phyloP scores from a whole-genome alignment of 2,797 vertebrate genomes.

The Graptemys geographica region DNA sequence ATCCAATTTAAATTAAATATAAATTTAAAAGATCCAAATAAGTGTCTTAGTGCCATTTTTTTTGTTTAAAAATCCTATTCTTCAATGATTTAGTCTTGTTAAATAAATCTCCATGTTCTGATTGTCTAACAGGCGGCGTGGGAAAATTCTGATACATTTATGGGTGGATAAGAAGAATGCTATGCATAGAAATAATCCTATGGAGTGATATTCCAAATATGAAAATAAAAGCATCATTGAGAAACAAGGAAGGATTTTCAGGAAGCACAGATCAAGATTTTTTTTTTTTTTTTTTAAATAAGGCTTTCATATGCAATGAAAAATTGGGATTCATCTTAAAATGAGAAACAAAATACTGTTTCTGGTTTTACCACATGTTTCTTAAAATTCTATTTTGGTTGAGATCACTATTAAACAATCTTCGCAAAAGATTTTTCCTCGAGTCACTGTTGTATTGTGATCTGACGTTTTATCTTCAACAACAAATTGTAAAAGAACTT shows the following conservation, averaged over 20 bases:
- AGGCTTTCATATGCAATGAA: background rate
- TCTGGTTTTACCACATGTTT: background rate
- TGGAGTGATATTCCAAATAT: background rate
- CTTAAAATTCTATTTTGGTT: background rate
- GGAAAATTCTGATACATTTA: background rate
- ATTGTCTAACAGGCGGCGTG: background rate
- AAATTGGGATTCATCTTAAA: conserved; percentile 26
- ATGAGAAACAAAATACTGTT: background rate
- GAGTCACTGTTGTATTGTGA: conserved; percentile 11
- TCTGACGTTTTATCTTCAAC: conserved; percentile 19
- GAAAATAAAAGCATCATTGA: background rate
- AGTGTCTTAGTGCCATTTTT: background rate
- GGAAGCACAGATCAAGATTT: rapidly evolving
- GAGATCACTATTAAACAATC: background rate
- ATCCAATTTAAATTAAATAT: background rate
- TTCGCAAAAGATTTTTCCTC: background rate
- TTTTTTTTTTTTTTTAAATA: background rate
- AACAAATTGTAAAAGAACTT: conserved; percentile 38
- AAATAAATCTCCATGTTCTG: background rate
- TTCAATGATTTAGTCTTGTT: background rate
- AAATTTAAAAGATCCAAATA: background rate
- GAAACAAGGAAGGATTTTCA: conserved; percentile 15
- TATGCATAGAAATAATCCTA: background rate
- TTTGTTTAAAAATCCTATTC: background rate
- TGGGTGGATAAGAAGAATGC: background rate